Evolutionary conservation across 2,888 invertebrate genomes (phyloP), one percentile per base, ranked within the genome.

Genomic region (Syritta pipiens): DNA sequence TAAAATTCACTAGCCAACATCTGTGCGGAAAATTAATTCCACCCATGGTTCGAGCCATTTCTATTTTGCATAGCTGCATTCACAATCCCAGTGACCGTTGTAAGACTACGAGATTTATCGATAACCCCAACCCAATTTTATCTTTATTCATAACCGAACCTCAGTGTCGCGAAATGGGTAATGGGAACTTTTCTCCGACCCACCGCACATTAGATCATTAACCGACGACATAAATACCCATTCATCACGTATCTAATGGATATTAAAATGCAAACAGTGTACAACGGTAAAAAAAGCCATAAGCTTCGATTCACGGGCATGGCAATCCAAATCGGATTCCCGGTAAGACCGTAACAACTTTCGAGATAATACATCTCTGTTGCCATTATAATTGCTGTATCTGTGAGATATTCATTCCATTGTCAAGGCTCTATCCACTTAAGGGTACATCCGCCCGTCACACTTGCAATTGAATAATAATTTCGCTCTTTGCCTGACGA

Each of bases 211-310:
- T 55, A 40, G 55, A 55, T 55, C 40, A 55, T 17, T n/a, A n/a
- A n/a, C n/a, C n/a, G n/a, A 17, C 17, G 26, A 19, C 26, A 55
- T 40, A 10, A 19, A 26, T 40, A 17, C 26, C 30, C 46, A 60
- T 42, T 48, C 19, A 62, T 62, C 60, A 62, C 48, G 60, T 62
- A 37, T 35, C 35, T 48, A 35, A 7, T 46, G 35, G n/a, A 6
- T 10, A 26, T 62, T 48, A 30, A 48, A 48, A 62, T 62, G 60
- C 60, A 62, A 62, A 48, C 37, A 17, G 26, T 62, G 60, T 62
- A n/a, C n/a, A 44, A 22, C 44, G 59, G 6, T 22, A 30, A n/a
- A 53, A 28, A 42, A 48, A 6, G 28, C 49, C 35, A 24, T 22
- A 53, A 53, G 20, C 20, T 28, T 37, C 4, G 12, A 49, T n/a